Conservation (phyloP, 1,140 invertebrate genomes). For the Polypedilum pembai region DNA sequence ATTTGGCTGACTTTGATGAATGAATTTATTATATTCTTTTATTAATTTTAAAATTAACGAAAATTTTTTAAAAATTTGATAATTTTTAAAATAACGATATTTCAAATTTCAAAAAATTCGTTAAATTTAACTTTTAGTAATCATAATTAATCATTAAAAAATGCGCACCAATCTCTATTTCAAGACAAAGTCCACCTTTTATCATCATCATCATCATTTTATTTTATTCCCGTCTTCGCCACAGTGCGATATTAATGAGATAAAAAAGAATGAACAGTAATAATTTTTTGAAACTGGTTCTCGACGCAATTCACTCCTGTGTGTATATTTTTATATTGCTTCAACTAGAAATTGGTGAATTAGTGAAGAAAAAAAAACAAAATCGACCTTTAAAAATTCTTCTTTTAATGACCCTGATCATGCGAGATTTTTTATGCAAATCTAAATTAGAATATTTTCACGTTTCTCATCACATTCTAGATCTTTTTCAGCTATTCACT, state of each 20-base stretch:
- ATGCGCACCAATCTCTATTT: neutral
- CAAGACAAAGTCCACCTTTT: too few species aligned
- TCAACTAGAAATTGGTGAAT: neutral
- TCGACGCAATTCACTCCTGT: conserved; percentile 15
- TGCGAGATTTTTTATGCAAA: conserved; percentile 17
- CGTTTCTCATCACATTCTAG: neutral
- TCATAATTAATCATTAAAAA: neutral
- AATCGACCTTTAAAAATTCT: conserved; percentile 8
- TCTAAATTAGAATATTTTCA: conserved; percentile 28
- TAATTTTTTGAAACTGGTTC: neutral
- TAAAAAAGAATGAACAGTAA: neutral
- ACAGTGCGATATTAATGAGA: conserved; percentile 2
- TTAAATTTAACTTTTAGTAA: too few species aligned
- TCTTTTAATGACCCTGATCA: neutral
- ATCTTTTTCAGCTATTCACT: conserved; percentile 12
- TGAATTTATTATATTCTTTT: neutral
- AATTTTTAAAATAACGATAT: too few species aligned
- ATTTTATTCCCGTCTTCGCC: neutral
- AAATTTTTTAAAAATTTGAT: neutral
- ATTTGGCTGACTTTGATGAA: too few species aligned
- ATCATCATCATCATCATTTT: too few species aligned
- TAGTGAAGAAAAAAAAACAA: conserved; percentile 10
- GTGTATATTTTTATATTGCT: neutral
- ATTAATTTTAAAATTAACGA: neutral
- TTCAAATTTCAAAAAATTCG: too few species aligned